These are phyloP conservation scores for Bombus affinis DNA, from an alignment of 1,140 invertebrate genomes.

Conservation along the genomic window DNA sequence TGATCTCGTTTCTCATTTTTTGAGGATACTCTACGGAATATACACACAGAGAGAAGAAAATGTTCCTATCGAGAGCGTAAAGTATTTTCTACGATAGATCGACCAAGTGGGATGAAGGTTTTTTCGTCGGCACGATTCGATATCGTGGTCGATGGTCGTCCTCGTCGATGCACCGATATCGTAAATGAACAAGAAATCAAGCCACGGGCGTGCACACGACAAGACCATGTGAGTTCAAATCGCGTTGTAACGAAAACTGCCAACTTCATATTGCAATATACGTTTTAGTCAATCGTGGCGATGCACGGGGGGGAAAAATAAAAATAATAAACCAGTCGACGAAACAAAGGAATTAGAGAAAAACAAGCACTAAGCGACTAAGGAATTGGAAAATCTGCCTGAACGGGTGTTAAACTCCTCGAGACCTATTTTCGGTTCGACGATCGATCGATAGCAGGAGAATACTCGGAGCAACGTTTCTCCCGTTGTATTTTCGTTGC, in stretches of 20 bases:
- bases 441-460: slow-evolving; percentile 31
- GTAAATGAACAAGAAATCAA: slow-evolving; percentile 14
- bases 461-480: slow-evolving; percentile 35
- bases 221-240: slow-evolving; percentile 70
- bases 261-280: slow-evolving; percentile 77
- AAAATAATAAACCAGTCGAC: slow-evolving; percentile 5
- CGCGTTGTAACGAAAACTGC: slow-evolving; percentile 76
- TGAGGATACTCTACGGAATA: background rate
- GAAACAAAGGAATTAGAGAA: slow-evolving; percentile 15
- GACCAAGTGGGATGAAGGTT: background rate
- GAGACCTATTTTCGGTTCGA: slow-evolving; percentile 21
- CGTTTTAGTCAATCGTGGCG: slow-evolving; percentile 75
- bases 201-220: slow-evolving; percentile 36
- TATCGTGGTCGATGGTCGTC: slow-evolving; percentile 13
- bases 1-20: background rate
- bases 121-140: background rate
- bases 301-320: background rate
- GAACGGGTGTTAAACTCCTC: background rate
- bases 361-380: background rate
- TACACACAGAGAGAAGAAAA: background rate
- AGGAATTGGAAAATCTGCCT: slow-evolving; percentile 24
- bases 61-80: slow-evolving; percentile 28
- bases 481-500: slow-evolving; percentile 39
- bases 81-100: slow-evolving; percentile 2
- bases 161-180: slow-evolving; percentile 11